Conservation (phyloP, 2,113 vertebrate species). For the Dicentrarchus labrax region DNA sequence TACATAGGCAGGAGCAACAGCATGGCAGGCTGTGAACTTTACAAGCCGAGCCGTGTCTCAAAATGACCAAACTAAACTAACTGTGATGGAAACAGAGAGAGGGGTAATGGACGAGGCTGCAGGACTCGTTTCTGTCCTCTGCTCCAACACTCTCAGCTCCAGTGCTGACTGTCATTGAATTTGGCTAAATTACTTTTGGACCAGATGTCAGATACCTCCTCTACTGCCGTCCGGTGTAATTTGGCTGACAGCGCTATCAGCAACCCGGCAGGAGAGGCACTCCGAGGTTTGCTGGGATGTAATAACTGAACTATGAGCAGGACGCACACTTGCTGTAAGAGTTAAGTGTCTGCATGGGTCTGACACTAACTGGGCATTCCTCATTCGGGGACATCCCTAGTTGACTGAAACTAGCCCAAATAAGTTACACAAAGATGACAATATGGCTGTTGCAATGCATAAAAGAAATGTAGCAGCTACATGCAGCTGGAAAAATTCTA, state of each 20-base stretch:
- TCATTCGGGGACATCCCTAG: no score
- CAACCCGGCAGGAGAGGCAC: neutral
- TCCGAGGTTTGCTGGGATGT: neutral
- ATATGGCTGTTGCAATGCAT: neutral
- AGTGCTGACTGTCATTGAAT: neutral
- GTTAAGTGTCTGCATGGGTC: no score
- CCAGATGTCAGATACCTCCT: neutral
- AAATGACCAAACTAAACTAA: neutral
- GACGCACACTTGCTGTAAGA: no score
- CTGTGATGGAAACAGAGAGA: neutral
- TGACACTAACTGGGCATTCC: no score
- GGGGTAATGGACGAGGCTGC: neutral
- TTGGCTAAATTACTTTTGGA: neutral
- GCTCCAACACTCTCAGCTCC: neutral
- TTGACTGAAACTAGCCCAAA: neutral
- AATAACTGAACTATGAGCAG: neutral
- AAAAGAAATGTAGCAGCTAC: neutral
- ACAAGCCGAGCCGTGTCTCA: neutral
- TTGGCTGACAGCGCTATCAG: neutral
- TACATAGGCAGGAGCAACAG: neutral
- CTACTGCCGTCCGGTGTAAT: neutral
- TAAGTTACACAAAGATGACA: neutral
- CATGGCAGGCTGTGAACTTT: neutral
- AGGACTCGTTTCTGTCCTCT: neutral
- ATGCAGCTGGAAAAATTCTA: constrained; percentile 27